phyloP scores from a whole-genome alignment of 2,888 invertebrate species.

The Glyphotaelius pellucidus region DNA sequence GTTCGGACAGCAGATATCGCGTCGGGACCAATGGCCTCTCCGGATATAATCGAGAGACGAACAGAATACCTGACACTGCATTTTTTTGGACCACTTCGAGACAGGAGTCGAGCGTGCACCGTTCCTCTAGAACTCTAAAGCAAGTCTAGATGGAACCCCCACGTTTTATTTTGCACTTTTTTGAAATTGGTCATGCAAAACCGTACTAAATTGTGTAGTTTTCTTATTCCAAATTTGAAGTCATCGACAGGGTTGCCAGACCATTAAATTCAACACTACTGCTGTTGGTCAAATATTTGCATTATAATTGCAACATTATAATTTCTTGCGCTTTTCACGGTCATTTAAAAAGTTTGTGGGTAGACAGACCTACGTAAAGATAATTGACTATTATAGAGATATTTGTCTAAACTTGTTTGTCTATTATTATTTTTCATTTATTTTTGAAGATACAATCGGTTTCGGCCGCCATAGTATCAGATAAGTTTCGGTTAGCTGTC shows the following conservation, averaged over 20 bases:
- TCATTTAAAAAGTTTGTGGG: too few species aligned
- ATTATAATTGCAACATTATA: neutral
- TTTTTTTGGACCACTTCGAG: constrained; percentile 24
- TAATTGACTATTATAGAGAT: neutral
- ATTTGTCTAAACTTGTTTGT: too few species aligned
- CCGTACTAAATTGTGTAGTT: neutral
- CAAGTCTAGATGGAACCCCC: neutral
- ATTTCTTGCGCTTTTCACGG: neutral
- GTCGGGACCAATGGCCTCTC: neutral
- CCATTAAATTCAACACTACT: neutral
- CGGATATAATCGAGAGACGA: neutral
- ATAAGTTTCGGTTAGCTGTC: too few species aligned
- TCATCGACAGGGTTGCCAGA: neutral
- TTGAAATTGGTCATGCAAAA: neutral
- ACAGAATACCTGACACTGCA: neutral
- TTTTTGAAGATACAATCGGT: too few species aligned
- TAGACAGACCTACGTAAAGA: neutral
- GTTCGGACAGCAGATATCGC: neutral
- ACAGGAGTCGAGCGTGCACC: constrained; percentile 17
- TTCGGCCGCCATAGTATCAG: too few species aligned
- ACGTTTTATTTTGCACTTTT: neutral
- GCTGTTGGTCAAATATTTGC: neutral
- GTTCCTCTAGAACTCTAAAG: neutral
- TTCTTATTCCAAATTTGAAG: neutral
- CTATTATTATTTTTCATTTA: too few species aligned